Evolutionary conservation across 2,888 invertebrate species (phyloP), one percentile per base, ranked within the genome.

Genomic region (Lasius platythorax): DNA sequence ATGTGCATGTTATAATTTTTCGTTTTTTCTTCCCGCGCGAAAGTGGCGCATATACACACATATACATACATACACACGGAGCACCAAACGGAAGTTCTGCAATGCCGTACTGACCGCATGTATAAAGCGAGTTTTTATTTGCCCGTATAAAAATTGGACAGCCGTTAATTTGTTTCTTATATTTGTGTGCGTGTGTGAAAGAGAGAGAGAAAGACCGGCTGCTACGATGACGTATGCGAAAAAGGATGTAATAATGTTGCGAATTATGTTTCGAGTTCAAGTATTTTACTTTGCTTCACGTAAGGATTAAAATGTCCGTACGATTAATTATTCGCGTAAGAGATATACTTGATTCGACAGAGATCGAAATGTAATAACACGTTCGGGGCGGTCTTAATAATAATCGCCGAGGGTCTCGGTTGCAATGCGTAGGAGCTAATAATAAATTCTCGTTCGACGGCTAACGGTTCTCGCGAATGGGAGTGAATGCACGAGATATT

Each of bases 381-480:
- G 61, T 46, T 61, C 46, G 61, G 23, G 8, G 4, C n/a, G 33
- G 15, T 61, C 72, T 79, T 79, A 79, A 79, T 79, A 72, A 72
- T 73, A 73, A 79, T 73, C 61, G 79, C 5, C 37, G 23, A 33
- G 23, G n/a, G 6, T 79, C 56, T 58, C 53, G 53, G 33, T 61
- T 46, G 43, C 58, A 43, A 63, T 56, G 43, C 63, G n/a, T 56
- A 78, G 40, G 78, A 50, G 50, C 82, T 75, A 82, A 64, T 76
- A 63, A 75, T 76, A 75, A 82, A n/a, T 72, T 72, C 53, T 28
- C 37, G 53, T 37, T 40, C 46, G 18, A 79, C 58, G 82, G 28
- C 53, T 82, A 82, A 82, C 82, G 79, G 82, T 78, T 74, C 64
- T 82, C 64, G 79, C 78, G 53, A 79, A 78, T 37, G 56, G 53